These are phyloP conservation scores for Haemorhous mexicanus DNA, from an alignment of 2,113 vertebrate species.

Conservation along the genomic window DNA sequence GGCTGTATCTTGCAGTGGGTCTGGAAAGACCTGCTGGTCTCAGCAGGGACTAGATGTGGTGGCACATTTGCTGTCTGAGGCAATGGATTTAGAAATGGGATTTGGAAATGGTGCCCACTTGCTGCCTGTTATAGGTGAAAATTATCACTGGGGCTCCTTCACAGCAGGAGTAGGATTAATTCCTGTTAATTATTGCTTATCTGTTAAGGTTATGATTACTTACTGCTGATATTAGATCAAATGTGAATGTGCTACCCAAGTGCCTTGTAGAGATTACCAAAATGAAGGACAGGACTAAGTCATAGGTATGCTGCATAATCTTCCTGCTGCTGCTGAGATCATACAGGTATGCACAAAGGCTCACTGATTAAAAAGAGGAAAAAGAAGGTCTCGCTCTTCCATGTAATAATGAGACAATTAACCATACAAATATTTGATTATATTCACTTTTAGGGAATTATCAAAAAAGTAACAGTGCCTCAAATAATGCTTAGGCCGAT, in stretches of 20 bases:
- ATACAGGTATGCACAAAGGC: neutral
- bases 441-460: neutral
- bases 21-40: neutral
- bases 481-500: neutral
- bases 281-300: neutral
- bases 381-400: neutral
- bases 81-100: accelerated
- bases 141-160: neutral
- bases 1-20: neutral
- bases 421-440: neutral
- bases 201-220: neutral
- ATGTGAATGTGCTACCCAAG: neutral
- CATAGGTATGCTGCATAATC: neutral
- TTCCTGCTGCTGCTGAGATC: neutral
- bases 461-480: neutral
- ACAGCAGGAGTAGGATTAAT: neutral
- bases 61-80: neutral
- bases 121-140: neutral
- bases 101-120: neutral
- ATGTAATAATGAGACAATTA: neutral
- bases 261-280: neutral
- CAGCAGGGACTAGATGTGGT: neutral
- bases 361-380: neutral
- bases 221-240: neutral
- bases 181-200: neutral